A percentile compares a stretch with the other conserved stretches of the same genome.
Conservation (phyloP, 2,113 vertebrate genomes). For the Eleginops maclovinus region DNA sequence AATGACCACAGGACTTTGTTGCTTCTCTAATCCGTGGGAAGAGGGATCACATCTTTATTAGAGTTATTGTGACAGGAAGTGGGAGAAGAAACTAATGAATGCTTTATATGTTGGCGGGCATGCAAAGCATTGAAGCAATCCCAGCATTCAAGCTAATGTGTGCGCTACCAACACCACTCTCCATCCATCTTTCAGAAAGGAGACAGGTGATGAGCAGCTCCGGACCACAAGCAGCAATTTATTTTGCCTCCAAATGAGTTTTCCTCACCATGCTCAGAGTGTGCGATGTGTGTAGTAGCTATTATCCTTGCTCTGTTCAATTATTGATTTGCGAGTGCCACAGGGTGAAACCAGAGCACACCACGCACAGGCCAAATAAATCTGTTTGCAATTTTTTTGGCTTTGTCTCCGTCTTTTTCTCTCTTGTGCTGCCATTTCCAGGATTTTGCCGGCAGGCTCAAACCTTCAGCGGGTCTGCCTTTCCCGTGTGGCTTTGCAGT, state of each 20-base stretch:
- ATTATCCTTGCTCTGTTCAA: constrained; percentile 79
- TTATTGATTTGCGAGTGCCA: constrained; percentile 78
- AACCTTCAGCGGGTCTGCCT: neutral
- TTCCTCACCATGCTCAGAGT: constrained; percentile 52
- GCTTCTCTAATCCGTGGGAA: constrained; percentile 35
- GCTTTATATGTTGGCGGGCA: constrained; percentile 18
- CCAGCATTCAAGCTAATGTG: constrained; percentile 5
- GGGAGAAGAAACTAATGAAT: constrained; percentile 33
- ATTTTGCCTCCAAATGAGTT: constrained; percentile 75
- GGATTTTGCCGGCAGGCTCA: constrained; percentile 26
- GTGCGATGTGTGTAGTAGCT: constrained; percentile 63
- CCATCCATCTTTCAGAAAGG: constrained; percentile 54
- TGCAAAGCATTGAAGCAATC: constrained; percentile 4
- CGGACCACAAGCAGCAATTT: constrained; percentile 62
- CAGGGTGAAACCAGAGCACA: constrained; percentile 61
- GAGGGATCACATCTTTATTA: constrained; percentile 1
- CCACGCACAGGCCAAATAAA: constrained; percentile 71
- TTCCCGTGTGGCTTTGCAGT: constrained; percentile 11
- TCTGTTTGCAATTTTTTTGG: constrained; percentile 67
- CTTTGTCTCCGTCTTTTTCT: constrained; percentile 55
- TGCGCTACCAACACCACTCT: neutral
- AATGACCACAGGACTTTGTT: constrained; percentile 8
- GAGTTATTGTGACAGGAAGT: constrained; percentile 31
- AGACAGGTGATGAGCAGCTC: constrained; percentile 46
- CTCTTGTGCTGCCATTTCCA: constrained; percentile 2